A percentile compares a stretch with the other conserved stretches of the same genome.
phyloP scores from a whole-genome alignment of 2,888 invertebrate species.

The Heteromurus nitidus region DNA sequence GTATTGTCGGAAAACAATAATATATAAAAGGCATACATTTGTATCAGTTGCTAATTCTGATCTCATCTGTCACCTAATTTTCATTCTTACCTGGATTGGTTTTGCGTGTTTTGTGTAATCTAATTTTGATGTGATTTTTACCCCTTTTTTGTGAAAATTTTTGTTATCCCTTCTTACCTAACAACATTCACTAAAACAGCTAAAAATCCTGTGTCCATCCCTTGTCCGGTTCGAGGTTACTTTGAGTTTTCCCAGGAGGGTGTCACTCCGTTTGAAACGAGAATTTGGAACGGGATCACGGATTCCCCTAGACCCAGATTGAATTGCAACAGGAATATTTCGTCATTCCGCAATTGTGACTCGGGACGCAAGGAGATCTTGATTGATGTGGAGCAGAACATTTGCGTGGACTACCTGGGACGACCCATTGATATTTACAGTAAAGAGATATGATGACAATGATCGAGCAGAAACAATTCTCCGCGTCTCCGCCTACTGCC shows the following conservation, averaged over 20 bases:
- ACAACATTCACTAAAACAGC: conserved; percentile 61
- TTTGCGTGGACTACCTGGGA: conserved; percentile 78
- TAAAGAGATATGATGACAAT: conserved; percentile 69
- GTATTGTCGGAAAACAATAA: too few species aligned
- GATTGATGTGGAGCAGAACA: conserved; percentile 78
- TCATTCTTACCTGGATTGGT: too few species aligned
- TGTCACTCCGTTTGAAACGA: conserved; percentile 76
- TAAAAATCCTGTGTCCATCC: conserved; percentile 77
- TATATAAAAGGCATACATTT: too few species aligned
- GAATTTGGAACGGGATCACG: conserved; percentile 78
- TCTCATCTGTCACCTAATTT: too few species aligned
- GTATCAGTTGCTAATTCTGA: too few species aligned
- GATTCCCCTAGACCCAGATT: conserved; percentile 77
- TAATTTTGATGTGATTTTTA: neutral
- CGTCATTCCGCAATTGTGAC: conserved; percentile 78
- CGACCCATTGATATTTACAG: conserved; percentile 78
- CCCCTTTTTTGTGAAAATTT: neutral
- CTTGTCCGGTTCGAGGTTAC: conserved; percentile 78
- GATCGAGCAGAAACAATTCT: too few species aligned
- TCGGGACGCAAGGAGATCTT: conserved; percentile 77
- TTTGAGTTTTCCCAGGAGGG: conserved; percentile 77
- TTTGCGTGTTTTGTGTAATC: too few species aligned
- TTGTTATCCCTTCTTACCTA: conserved; percentile 2
- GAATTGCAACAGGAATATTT: conserved; percentile 77
- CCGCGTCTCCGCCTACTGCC: too few species aligned